Evolutionary conservation across 2,797 vertebrate genomes (phyloP).

Genomic region (Merluccius polli): DNA sequence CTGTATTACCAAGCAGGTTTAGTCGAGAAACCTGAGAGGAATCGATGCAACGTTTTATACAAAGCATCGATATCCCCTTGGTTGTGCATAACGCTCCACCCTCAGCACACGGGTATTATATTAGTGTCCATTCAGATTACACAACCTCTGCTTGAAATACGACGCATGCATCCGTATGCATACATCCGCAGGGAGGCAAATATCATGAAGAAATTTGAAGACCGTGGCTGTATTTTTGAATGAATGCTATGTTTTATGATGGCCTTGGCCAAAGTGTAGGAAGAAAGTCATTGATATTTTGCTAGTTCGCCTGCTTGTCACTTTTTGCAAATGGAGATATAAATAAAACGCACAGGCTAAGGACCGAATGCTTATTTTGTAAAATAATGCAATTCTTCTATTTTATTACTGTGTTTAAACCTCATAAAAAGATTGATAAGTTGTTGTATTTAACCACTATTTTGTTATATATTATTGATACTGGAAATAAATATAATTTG

Average conservation of each 20-base stretch:
- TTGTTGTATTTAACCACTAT: constrained; percentile 49
- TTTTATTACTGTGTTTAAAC: constrained; percentile 52
- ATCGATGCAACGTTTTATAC: not conserved
- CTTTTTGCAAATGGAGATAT: constrained; percentile 9
- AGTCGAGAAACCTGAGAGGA: not conserved
- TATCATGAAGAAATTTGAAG: not conserved
- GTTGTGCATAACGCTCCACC: not conserved
- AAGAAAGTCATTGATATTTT: not conserved
- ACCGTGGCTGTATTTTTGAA: not conserved
- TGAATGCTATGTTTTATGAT: not conserved
- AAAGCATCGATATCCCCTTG: not conserved
- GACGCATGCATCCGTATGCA: not conserved
- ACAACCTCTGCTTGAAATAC: too few relatives aligned
- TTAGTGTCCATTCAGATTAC: too few relatives aligned
- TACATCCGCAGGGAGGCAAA: not conserved
- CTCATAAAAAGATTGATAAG: constrained; percentile 31
- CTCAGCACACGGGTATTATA: too few relatives aligned
- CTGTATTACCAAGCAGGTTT: not conserved
- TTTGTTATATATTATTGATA: constrained; percentile 48
- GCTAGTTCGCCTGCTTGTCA: not conserved
- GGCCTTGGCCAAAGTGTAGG: not conserved
- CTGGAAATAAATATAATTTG: constrained; percentile 61
- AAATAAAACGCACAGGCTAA: constrained; percentile 15
- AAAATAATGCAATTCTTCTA: constrained; percentile 36
- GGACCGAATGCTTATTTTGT: constrained; percentile 24